Percentiles rank a stretch among this genome's conserved stretches.
These are phyloP conservation scores for Gila orcuttii DNA, from an alignment of 2,113 vertebrate genomes.

Conservation along the genomic window DNA sequence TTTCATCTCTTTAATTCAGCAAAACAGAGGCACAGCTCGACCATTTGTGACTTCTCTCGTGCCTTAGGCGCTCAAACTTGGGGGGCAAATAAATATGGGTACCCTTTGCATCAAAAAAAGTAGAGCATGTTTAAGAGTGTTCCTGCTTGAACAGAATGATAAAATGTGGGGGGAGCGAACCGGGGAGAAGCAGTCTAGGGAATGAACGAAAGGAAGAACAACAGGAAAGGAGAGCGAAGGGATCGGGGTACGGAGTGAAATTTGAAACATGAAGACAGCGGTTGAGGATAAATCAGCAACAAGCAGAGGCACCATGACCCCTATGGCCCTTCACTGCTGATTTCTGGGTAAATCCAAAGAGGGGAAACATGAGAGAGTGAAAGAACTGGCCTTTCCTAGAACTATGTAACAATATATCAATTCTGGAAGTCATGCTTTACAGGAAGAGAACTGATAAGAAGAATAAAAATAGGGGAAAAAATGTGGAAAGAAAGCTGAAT, in stretches of 20 bases:
- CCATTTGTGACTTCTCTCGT: constrained; percentile 18
- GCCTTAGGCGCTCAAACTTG: background rate
- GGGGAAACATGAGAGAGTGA: constrained; percentile 44
- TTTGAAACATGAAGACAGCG: constrained; percentile 77
- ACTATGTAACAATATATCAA: constrained; percentile 49
- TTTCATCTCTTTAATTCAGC: constrained; percentile 63
- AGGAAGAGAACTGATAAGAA: constrained; percentile 36
- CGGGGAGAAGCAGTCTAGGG: constrained; percentile 68
- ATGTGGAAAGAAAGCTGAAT: constrained; percentile 25
- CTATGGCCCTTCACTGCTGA: constrained; percentile 1
- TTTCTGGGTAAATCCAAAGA: constrained; percentile 40
- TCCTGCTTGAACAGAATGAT: background rate
- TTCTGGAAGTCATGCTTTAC: constrained; percentile 42
- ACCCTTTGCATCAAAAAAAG: background rate
- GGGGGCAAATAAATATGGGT: background rate
- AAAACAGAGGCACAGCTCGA: constrained; percentile 34
- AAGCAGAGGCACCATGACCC: constrained; percentile 41
- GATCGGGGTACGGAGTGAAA: constrained; percentile 73
- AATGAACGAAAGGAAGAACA: constrained; percentile 79
- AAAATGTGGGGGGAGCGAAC: constrained; percentile 41
- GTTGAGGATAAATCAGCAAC: constrained; percentile 75
- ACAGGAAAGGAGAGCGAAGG: constrained; percentile 78
- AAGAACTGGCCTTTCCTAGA: constrained; percentile 22
- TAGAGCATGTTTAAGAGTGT: background rate
- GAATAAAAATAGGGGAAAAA: constrained; percentile 11